Evolutionary conservation across 1,140 invertebrate genomes (phyloP).

Genomic region (Brachionus manjavacas): DNA sequence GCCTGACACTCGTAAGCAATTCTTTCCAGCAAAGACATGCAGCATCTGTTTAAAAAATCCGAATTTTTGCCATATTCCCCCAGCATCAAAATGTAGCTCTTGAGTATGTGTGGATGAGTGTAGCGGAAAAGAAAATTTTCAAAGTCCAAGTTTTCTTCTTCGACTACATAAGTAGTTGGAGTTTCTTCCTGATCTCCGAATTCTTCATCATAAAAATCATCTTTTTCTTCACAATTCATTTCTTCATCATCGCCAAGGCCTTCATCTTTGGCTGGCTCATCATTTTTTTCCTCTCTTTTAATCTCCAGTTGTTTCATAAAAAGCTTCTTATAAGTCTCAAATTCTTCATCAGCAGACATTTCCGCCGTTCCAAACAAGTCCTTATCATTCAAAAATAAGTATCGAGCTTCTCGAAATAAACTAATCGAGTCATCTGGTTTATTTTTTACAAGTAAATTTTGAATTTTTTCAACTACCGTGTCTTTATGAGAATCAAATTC

Average conservation of each 20-base stretch:
- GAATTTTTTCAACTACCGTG: constrained; percentile 32
- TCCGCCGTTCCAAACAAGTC: background rate
- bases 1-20: constrained; percentile 39
- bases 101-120: constrained; percentile 32
- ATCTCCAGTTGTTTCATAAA: constrained; percentile 34
- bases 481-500: constrained; percentile 36
- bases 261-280: background rate
- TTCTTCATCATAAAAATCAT: constrained; percentile 19
- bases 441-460: constrained; percentile 8
- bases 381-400: background rate
- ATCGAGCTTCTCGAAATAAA: constrained; percentile 30
- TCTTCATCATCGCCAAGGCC: constrained; percentile 18
- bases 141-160: constrained; percentile 37
- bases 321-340: constrained; percentile 13
- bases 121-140: constrained; percentile 34
- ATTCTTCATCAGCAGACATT: constrained; percentile 23
- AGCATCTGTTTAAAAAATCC: constrained; percentile 37
- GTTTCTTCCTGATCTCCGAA: background rate
- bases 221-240: background rate
- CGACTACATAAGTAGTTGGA: background rate
- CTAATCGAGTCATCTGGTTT: constrained; percentile 30
- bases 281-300: constrained; percentile 11
- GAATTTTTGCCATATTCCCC: constrained; percentile 33
- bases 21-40: constrained; percentile 23
- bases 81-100: constrained; percentile 24